phyloP scores from a whole-genome alignment of 2,888 invertebrate genomes.

The Hymenopus coronatus region DNA sequence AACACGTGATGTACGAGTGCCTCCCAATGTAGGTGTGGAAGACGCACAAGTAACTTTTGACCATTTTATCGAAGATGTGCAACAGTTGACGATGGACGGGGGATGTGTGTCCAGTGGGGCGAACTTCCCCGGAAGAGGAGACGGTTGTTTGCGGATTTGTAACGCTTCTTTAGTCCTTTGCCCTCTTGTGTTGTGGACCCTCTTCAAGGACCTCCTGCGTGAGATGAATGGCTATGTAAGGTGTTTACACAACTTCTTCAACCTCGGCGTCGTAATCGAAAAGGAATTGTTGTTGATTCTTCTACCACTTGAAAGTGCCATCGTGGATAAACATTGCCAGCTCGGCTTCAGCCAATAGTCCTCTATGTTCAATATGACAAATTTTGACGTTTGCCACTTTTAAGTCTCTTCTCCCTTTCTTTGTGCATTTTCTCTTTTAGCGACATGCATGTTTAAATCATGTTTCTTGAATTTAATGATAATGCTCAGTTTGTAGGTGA shows the following conservation, averaged over 20 bases:
- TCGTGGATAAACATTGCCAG: background rate
- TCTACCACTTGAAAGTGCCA: background rate
- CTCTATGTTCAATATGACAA: too few relatives aligned
- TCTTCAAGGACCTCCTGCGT: background rate
- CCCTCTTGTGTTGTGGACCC: background rate
- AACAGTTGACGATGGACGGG: background rate
- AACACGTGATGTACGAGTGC: too few relatives aligned
- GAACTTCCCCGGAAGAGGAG: background rate
- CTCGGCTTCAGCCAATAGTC: too few relatives aligned
- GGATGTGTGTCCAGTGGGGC: background rate
- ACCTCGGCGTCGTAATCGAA: background rate
- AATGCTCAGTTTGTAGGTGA: too few relatives aligned
- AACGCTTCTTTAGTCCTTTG: background rate
- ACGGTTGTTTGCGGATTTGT: constrained; percentile 12
- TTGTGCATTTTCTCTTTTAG: too few relatives aligned
- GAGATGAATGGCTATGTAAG: background rate
- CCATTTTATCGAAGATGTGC: too few relatives aligned
- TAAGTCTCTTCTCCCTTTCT: too few relatives aligned
- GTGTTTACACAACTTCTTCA: background rate
- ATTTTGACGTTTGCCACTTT: too few relatives aligned
- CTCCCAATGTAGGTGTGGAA: too few relatives aligned
- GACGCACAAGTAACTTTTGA: too few relatives aligned
- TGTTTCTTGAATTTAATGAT: too few relatives aligned
- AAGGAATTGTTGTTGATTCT: background rate
- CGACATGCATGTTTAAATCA: too few relatives aligned